Base-by-base conservation (phyloP, 2,113 vertebrate genomes). In the Morone chrysops region DNA sequence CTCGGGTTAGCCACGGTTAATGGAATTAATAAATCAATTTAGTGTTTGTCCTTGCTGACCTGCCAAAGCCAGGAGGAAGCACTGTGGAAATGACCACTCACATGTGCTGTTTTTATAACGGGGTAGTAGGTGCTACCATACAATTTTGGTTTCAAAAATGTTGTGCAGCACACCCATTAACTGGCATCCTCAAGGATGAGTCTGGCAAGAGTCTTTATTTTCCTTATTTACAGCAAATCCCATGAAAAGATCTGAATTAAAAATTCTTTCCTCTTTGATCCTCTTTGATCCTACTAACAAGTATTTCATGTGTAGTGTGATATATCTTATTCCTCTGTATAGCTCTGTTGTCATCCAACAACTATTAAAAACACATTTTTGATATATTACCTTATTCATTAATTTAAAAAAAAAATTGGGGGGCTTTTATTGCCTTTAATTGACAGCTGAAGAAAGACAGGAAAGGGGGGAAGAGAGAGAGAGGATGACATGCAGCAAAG, bases 21-120 rank as follows among this genome's bases (percentile, higher is more conserved):
- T 79, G 75, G 74, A 63, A 86, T 89, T 70, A 89, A 86, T 91
- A 82, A 81, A 90, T 90, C 81, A 88, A 71, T 54, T 47, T 45
- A 50, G 63, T 65, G 38, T 73, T 90, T 62, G 71, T 82, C 70
- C 77, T 82, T 45, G 70, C 68, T 79, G 76, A 83, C 56, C 61
- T 12, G n/a, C 53, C 65, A 41, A 45, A 76, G 63, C n/a, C 45
- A 59, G 38, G 47, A 67, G 43, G 51, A 85, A 36, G 51, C 31
- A 68, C 16, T 36, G 78, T 31, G 41, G 72, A 61, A 66, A 60
- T 11, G 13, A 22, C 53, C 31, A 7, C 48, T 40, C 31, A 4
- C 71, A 13, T 59, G 48, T 53, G 31, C 41, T 79, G 25, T 50
- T 43, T 81, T 76, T 51, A n/a, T 13, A 43, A 16, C 10, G 45